phyloP scores from a whole-genome alignment of 1,140 invertebrate species.

The Diplogasteroides magnus region DNA sequence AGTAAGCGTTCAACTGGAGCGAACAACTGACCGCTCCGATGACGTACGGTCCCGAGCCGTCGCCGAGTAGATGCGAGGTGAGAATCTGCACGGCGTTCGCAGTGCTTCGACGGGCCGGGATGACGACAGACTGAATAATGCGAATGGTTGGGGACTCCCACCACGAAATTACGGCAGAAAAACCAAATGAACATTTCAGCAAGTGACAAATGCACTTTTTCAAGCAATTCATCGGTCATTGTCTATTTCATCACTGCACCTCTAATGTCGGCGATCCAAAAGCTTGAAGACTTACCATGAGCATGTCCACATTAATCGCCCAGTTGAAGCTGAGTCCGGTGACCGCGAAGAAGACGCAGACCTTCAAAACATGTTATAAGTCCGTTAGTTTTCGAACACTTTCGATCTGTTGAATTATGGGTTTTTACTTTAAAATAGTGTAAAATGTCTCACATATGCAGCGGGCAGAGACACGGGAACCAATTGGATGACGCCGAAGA shows the following conservation, averaged over 20 bases:
- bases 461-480: conserved; percentile 14
- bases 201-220: neutral
- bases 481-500: conserved; percentile 65
- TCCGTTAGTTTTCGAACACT: neutral
- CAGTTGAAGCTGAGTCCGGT: conserved; percentile 82
- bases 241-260: no score
- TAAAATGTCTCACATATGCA: conserved; percentile 1
- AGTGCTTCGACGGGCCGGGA: conserved; percentile 76
- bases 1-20: neutral
- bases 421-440: neutral
- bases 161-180: no score
- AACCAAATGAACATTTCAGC: conserved; percentile 2
- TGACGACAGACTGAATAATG: conserved; percentile 17
- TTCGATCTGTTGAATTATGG: neutral
- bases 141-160: neutral
- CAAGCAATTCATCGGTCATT: no score
- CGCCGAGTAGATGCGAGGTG: conserved; percentile 82
- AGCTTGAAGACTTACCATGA: conserved; percentile 76
- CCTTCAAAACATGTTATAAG: conserved; percentile 1
- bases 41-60: conserved; percentile 85
- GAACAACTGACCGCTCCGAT: conserved; percentile 63
- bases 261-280: no score
- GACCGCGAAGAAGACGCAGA: conserved; percentile 59
- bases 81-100: conserved; percentile 89
- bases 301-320: conserved; percentile 93